Percentiles rank a stretch among this genome's conserved stretches.
Evolutionary conservation across 1,140 invertebrate genomes (phyloP).

Genomic region (Condylostylus longicornis): DNA sequence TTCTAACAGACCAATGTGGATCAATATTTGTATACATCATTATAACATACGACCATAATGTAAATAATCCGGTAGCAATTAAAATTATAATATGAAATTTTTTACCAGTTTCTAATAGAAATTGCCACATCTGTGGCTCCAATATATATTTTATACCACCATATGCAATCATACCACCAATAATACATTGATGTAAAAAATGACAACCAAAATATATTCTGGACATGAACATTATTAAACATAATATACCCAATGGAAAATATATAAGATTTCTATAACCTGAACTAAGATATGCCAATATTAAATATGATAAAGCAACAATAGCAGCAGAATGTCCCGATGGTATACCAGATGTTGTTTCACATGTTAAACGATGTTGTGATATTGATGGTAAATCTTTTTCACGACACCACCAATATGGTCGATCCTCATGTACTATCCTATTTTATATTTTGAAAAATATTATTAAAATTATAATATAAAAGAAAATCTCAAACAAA

Average conservation of each 20-base stretch:
- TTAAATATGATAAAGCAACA: slow-evolving; percentile 12
- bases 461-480: too few relatives aligned
- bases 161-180: slow-evolving; percentile 14
- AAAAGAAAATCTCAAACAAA: too few relatives aligned
- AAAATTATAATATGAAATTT: slow-evolving; percentile 6
- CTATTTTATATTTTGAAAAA: too few relatives aligned
- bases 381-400: slow-evolving; percentile 7
- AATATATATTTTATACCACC: slow-evolving; percentile 6
- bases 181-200: slow-evolving; percentile 24
- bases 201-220: slow-evolving; percentile 22
- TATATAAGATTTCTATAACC: slow-evolving; percentile 1
- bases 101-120: slow-evolving; percentile 5
- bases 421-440: slow-evolving; percentile 19
- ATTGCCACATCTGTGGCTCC: slow-evolving; percentile 4
- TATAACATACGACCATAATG: slow-evolving; percentile 15
- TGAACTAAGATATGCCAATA: slow-evolving; percentile 7
- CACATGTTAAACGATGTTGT: slow-evolving; percentile 17
- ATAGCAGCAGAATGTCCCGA: slow-evolving; percentile 18
- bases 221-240: slow-evolving; percentile 18
- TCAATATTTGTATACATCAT: slow-evolving; percentile 16
- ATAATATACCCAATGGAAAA: not conserved
- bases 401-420: slow-evolving; percentile 23
- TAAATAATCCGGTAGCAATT: slow-evolving; percentile 6
- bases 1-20: slow-evolving; percentile 25
- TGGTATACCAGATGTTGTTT: slow-evolving; percentile 20